phyloP scores from a whole-genome alignment of 2,888 invertebrate genomes.

The Brachyopa scutellaris region DNA sequence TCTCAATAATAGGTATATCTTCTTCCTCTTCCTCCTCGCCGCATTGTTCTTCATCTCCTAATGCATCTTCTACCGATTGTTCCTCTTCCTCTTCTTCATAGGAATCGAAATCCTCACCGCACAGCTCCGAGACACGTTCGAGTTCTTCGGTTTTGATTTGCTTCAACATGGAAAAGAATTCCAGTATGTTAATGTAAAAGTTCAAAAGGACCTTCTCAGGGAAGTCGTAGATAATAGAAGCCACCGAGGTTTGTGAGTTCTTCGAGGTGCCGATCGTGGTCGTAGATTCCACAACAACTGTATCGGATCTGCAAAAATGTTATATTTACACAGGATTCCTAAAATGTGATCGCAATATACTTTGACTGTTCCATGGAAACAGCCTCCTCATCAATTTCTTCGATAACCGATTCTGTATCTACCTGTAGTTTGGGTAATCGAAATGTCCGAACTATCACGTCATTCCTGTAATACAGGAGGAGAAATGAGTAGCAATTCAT shows the following conservation, averaged over 20 bases:
- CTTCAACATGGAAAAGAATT: slow-evolving; percentile 31
- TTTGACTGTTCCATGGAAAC: not conserved
- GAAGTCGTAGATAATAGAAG: slow-evolving; percentile 37
- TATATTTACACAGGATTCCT: too few species aligned
- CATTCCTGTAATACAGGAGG: not conserved
- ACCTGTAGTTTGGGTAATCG: slow-evolving; percentile 32
- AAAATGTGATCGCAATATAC: slow-evolving; percentile 20
- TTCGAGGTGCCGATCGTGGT: slow-evolving; percentile 13
- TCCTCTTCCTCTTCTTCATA: slow-evolving; percentile 19
- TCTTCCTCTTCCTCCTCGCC: slow-evolving; percentile 21
- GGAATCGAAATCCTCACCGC: slow-evolving; percentile 21
- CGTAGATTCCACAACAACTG: not conserved
- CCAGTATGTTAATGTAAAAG: slow-evolving; percentile 45
- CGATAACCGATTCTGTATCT: not conserved
- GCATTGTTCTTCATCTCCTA: not conserved
- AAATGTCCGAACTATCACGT: slow-evolving; percentile 21
- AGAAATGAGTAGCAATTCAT: not conserved
- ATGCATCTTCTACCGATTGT: not conserved
- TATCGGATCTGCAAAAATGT: not conserved
- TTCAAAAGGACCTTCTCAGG: slow-evolving; percentile 53
- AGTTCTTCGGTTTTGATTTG: slow-evolving; percentile 51
- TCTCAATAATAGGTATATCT: slow-evolving; percentile 19
- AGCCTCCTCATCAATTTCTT: slow-evolving; percentile 13
- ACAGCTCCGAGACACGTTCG: slow-evolving; percentile 21
- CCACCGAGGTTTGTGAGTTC: not conserved